Evolutionary conservation across 64 coral and sea anemone genomes (phyloP), one percentile per base, ranked within the genome.

Genomic region (Astreopora myriophthalma): DNA sequence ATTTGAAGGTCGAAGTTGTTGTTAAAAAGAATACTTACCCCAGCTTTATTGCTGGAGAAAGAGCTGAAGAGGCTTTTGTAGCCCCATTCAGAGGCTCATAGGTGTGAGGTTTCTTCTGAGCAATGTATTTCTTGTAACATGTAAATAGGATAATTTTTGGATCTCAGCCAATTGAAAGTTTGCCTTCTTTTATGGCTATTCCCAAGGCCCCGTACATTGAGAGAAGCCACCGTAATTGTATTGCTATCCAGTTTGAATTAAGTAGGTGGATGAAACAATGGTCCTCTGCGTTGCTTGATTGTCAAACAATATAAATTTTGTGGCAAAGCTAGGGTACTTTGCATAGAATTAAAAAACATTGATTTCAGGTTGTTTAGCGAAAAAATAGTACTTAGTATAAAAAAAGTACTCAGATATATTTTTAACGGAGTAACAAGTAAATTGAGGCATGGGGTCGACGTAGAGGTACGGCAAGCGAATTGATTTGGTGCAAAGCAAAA

Each of bases 311-410:
- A 1, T 44, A 32, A 84, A 24, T 58, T 92, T 60, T 6, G 89
- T 84, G 24, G 38, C 89, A 25, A 92, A 92, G 48, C 39, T 44
- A 44, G 39, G 62, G 39, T 44, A 44, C 39, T 44, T 44, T 1
- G 39, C 39, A 44, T 44, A 44, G 39, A 66, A 26, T 66, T 66
- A 3, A 66, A 66, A 23, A 66, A 20, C 20, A 24, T 66, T 66
- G 24, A 26, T 66, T 23, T 23, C 62, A 20, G 20, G 62, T 5
- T 24, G 24, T 66, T 66, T 66, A 30, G 24, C 6, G 25, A 66
- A 66, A 24, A 20, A 24, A 66, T 66, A 24, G 0, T 66, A 44
- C 39, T 44, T 44, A 1, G 39, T 44, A 44, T 44, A 44, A 1
- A 44, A 44, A 44, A 44, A 1, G 1, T 44, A 44, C 39, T 10